phyloP scores from a whole-genome alignment of 2,797 vertebrate genomes.

The Channa striata region DNA sequence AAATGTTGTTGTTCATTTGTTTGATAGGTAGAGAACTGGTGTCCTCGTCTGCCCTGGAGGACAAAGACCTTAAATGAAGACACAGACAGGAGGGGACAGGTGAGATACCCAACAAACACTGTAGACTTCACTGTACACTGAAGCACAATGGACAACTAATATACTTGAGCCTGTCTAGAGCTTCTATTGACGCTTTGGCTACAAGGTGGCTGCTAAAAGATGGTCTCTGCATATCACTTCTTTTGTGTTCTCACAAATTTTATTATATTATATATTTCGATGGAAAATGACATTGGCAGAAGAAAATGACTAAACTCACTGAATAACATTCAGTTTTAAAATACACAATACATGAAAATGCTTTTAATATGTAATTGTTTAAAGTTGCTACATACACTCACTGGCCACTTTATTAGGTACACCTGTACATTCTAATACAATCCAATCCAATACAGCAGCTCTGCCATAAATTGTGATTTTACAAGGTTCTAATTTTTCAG shows the following conservation, averaged over 20 bases:
- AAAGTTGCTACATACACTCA: no score
- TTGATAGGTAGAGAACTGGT: constrained; percentile 98
- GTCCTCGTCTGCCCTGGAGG: constrained; percentile 97
- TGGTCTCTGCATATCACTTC: neutral
- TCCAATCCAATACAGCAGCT: no score
- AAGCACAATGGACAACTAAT: neutral
- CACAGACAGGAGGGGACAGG: constrained; percentile 89
- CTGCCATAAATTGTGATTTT: no score
- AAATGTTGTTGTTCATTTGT: constrained; percentile 10
- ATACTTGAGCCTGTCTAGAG: neutral
- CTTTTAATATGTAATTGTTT: neutral
- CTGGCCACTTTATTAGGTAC: no score
- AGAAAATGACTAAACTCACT: no score
- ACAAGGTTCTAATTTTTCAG: no score
- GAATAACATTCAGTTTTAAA: no score
- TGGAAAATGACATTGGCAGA: constrained; percentile 2
- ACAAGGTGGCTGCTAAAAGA: neutral
- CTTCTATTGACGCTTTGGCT: neutral
- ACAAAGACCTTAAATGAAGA: constrained; percentile 90
- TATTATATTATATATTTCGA: no score
- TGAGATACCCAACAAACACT: constrained; percentile 65
- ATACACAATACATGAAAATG: neutral
- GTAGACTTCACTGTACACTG: neutral
- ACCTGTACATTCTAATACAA: no score
- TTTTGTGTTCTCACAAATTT: neutral